Percentiles rank a stretch among this genome's conserved stretches.
Conservation (phyloP, 1,140 invertebrate species). For the Centruroides sculpturatus region DNA sequence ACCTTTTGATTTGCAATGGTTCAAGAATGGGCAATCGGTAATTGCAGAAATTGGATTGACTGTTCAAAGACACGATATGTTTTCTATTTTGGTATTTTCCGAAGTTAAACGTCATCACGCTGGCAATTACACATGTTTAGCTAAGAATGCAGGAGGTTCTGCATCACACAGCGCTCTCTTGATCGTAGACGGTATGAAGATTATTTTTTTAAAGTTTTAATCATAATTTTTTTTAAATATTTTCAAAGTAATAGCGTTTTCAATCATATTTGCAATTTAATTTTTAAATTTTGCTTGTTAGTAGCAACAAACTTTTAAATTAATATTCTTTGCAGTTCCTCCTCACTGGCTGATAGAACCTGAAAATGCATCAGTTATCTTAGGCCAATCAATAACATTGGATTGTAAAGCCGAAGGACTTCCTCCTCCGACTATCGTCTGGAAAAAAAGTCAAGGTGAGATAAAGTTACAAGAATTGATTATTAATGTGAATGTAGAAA, state of each 20-base stretch:
- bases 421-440: slow-evolving; percentile 31
- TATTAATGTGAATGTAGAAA: too few species aligned
- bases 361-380: slow-evolving; percentile 30
- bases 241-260: neutral
- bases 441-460: slow-evolving; percentile 28
- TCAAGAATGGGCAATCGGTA: slow-evolving; percentile 26
- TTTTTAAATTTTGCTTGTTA: neutral
- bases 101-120: slow-evolving; percentile 26
- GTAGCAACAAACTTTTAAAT: neutral
- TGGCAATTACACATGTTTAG: slow-evolving; percentile 35
- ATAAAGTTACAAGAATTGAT: too few species aligned
- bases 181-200: slow-evolving; percentile 26
- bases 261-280: neutral
- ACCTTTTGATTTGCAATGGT: slow-evolving; percentile 23
- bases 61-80: slow-evolving; percentile 26
- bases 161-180: slow-evolving; percentile 28
- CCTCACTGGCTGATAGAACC: slow-evolving; percentile 41
- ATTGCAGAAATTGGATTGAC: slow-evolving; percentile 17
- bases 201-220: neutral
- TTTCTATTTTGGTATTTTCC: slow-evolving; percentile 19
- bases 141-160: slow-evolving; percentile 28
- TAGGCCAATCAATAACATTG: slow-evolving; percentile 28
- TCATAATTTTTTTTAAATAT: neutral
- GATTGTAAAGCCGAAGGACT: slow-evolving; percentile 33
- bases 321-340: slow-evolving; percentile 27